Percentiles rank a stretch among this genome's conserved stretches.
Conservation (phyloP, 2,888 invertebrate genomes). For the Latrodectus hesperus region DNA sequence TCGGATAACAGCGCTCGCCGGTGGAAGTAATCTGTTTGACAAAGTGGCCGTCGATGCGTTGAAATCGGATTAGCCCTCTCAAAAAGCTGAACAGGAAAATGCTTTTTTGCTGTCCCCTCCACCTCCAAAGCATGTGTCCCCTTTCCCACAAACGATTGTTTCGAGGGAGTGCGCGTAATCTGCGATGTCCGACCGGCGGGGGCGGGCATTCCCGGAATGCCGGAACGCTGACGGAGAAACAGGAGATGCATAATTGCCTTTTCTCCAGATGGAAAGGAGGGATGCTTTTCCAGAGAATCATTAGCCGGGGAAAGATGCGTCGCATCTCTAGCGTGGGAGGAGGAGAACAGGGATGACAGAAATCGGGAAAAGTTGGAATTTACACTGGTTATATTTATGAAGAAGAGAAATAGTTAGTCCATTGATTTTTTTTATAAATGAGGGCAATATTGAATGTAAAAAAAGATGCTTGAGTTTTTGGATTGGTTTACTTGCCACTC, state of each 20-base stretch:
- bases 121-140: constrained; percentile 45
- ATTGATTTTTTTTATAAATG: too few relatives aligned
- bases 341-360: too few relatives aligned
- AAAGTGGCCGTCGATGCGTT: constrained; percentile 40
- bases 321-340: too few relatives aligned
- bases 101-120: constrained; percentile 41
- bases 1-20: too few relatives aligned
- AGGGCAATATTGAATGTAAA: too few relatives aligned
- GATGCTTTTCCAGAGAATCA: not conserved
- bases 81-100: constrained; percentile 53
- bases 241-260: constrained; percentile 46
- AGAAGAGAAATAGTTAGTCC: too few relatives aligned
- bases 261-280: not conserved
- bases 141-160: constrained; percentile 63
- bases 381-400: too few relatives aligned
- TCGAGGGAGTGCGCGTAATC: constrained; percentile 34
- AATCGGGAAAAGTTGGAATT: too few relatives aligned
- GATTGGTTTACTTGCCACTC: too few relatives aligned
- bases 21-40: constrained; percentile 29
- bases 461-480: too few relatives aligned
- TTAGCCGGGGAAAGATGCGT: too few relatives aligned
- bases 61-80: constrained; percentile 58
- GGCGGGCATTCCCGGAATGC: constrained; percentile 36
- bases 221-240: constrained; percentile 36
- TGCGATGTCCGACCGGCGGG: constrained; percentile 19